A percentile compares a stretch with the other conserved stretches of the same genome.
Conservation (phyloP, 2,888 invertebrate genomes). For the Adineta ricciae region DNA sequence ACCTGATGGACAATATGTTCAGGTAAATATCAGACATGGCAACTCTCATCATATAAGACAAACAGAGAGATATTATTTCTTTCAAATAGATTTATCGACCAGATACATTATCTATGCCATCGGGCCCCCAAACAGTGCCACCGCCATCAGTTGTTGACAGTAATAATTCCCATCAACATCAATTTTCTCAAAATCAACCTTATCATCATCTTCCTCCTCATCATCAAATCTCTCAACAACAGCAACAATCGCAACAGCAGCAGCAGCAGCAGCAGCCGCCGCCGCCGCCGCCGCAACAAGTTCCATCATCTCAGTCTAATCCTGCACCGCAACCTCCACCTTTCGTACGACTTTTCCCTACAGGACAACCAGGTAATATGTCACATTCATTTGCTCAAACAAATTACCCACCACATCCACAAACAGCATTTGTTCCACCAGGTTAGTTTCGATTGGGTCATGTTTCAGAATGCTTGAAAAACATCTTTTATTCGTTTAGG, state of each 20-base stretch:
- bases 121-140: not conserved
- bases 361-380: not conserved
- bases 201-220: not conserved
- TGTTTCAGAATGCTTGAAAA: too few species aligned
- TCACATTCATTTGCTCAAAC: slow-evolving; percentile 8
- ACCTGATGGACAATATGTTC: slow-evolving; percentile 1
- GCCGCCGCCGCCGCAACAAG: not conserved
- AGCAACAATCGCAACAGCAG: not conserved
- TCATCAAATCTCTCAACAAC: slow-evolving; percentile 1
- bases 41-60: not conserved
- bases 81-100: not conserved
- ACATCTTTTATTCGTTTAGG: not conserved
- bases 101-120: not conserved
- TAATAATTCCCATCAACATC: not conserved
- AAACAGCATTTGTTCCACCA: slow-evolving; percentile 3
- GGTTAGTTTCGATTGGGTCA: not conserved
- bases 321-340: not conserved
- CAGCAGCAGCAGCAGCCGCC: not conserved
- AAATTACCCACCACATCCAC: not conserved
- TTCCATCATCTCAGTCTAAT: not conserved
- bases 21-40: not conserved
- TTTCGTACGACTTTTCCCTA: not conserved
- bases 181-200: not conserved
- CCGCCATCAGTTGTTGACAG: not conserved
- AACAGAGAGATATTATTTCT: not conserved